Evolutionary conservation across 2,797 vertebrate species (phyloP).

Genomic region (Myotis pilosus): DNA sequence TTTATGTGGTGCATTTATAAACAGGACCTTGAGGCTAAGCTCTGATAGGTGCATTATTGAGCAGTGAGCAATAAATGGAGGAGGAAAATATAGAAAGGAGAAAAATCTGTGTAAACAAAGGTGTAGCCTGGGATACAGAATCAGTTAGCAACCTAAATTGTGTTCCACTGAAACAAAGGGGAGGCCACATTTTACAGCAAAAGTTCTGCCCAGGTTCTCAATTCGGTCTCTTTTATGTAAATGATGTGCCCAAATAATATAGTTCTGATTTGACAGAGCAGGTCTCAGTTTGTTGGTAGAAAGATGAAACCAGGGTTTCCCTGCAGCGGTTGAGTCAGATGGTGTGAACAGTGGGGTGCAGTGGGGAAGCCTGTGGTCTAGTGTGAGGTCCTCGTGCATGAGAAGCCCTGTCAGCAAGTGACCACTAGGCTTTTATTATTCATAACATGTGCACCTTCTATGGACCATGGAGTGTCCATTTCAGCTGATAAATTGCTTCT

Average conservation of each 20-base stretch:
- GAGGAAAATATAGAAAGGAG: background rate
- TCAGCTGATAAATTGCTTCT: background rate
- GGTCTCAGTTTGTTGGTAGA: too few relatives aligned
- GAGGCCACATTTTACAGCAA: background rate
- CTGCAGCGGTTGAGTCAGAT: background rate
- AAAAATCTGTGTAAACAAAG: background rate
- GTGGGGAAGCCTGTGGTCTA: background rate
- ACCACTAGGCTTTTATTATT: background rate
- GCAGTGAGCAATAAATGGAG: background rate
- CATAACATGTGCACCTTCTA: background rate
- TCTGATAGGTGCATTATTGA: background rate
- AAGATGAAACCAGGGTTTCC: background rate
- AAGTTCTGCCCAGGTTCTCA: background rate
- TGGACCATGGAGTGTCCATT: background rate
- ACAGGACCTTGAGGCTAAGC: background rate
- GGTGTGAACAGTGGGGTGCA: background rate
- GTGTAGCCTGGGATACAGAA: background rate
- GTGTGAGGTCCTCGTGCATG: background rate
- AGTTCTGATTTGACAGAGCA: background rate
- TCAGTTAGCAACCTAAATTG: background rate
- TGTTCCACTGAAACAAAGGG: background rate
- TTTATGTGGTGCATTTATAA: constrained; percentile 7
- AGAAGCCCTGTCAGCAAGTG: background rate
- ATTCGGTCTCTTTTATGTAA: background rate
- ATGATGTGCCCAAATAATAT: background rate